Evolutionary conservation across 2,797 vertebrate species (phyloP), one percentile per base, ranked within the genome.

Genomic region (Gouania willdenowi): DNA sequence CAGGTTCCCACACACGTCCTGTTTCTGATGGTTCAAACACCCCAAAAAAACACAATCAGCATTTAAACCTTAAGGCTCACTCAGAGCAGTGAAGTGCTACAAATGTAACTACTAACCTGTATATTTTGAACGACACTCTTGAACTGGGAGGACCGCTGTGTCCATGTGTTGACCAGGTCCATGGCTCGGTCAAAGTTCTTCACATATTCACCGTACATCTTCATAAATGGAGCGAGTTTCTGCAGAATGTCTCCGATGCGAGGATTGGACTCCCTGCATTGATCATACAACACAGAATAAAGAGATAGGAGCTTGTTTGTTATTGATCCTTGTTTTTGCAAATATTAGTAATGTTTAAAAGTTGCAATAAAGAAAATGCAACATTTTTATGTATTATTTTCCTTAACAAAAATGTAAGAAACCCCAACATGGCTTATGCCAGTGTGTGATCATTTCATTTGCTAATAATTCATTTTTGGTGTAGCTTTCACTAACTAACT

Each of bases 191-290:
- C 96, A 4, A 99, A 99, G 83, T 99, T 99, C 87, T 97, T 98
- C 26, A 99, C 91, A 1, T 98, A 98, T 57, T 98, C 96, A 16
- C 95, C 96, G 1, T 99, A 99, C 95, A 99, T 98, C 84, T 99
- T 99, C 86, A 99, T 89, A 52, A 99, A 99, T 0, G 95, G 95
- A 54, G 96, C 96, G 44, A 99, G 85, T 70, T 99, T 98, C 83
- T 98, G 95, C 9, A 99, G 89, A 72, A 99, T 97, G 49, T 99
- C 96, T 53, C 96, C 96, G 0, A 99, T 87, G 1, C 95, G 91
- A n/a, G 95, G 95, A 47, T 93, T 96, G 25, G 75, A 53, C 4
- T 84, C 89, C 96, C 96, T 99, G 11, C 16, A 66, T n/a, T 30
- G 41, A 9, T 24, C 3, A 32, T 16, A 33, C 5, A 6, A 5